These are phyloP conservation scores for Pomacea canaliculata DNA, from an alignment of 2,888 invertebrate genomes.

Conservation along the genomic window DNA sequence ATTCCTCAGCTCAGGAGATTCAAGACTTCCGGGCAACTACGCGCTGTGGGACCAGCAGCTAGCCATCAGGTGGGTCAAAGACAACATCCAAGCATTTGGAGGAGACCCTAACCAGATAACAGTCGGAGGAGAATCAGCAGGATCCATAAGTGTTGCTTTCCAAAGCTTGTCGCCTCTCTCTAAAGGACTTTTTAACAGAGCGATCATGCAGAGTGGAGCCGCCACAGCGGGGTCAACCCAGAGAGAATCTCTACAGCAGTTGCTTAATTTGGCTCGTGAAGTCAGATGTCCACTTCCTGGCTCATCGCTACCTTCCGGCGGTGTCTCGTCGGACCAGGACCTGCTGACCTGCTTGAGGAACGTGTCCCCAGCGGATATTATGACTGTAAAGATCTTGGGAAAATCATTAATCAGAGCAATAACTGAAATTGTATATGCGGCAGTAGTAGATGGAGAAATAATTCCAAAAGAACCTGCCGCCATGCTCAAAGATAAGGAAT, in stretches of 20 bases:
- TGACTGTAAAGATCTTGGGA: not conserved
- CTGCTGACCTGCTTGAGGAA: not conserved
- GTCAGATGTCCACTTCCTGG: not conserved
- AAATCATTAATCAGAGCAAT: not conserved
- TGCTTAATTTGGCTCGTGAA: not conserved
- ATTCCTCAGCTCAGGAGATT: not conserved
- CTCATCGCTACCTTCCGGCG: not conserved
- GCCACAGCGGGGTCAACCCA: not conserved
- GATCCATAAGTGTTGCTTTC: no score
- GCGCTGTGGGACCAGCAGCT: no score
- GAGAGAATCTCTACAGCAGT: not conserved
- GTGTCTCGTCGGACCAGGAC: not conserved
- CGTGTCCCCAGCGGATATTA: not conserved
- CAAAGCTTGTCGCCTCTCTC: no score
- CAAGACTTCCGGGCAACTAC: no score
- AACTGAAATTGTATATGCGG: not conserved
- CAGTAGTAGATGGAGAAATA: not conserved
- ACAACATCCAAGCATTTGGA: no score
- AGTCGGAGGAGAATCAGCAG: no score
- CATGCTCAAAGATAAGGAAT: not conserved
- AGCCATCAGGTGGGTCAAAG: no score
- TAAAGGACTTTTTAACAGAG: no score
- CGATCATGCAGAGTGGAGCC: no score
- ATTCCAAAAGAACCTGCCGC: not conserved
- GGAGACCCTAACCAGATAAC: no score